A percentile compares a stretch with the other conserved stretches of the same genome.
Evolutionary conservation across 2,797 vertebrate species (phyloP).

Genomic region (Fistularia tabacaria): DNA sequence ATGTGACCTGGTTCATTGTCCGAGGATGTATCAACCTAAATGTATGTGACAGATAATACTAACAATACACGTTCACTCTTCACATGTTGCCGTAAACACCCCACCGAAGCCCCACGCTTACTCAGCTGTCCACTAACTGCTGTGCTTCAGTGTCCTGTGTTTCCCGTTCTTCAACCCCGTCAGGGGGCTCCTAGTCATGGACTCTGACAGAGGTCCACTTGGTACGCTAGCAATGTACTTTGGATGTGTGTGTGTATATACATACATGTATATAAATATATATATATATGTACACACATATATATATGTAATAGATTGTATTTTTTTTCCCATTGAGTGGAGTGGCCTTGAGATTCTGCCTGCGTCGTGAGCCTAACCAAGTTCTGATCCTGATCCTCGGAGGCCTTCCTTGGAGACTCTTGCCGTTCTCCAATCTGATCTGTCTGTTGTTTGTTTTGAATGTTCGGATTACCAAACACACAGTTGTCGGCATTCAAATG

Average conservation of each 20-base stretch:
- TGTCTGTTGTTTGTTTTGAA: slow-evolving; percentile 47
- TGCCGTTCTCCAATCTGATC: slow-evolving; percentile 12
- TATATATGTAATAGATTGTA: no score
- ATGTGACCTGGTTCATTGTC: slow-evolving; percentile 20
- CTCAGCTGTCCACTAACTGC: slow-evolving; percentile 18
- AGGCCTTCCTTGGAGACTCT: slow-evolving; percentile 23
- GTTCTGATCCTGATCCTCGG: slow-evolving; percentile 38
- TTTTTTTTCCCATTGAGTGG: slow-evolving; percentile 48
- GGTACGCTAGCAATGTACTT: slow-evolving; percentile 22
- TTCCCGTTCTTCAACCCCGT: slow-evolving; percentile 36
- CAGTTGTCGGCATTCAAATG: slow-evolving; percentile 29
- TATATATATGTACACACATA: no score
- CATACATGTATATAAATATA: not conserved
- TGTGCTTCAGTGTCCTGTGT: slow-evolving; percentile 33
- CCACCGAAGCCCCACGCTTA: slow-evolving; percentile 12
- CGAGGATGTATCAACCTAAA: slow-evolving; percentile 18
- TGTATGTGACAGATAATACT: slow-evolving; percentile 3
- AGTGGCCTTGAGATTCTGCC: slow-evolving; percentile 55
- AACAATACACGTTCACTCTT: slow-evolving; percentile 12
- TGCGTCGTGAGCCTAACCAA: slow-evolving; percentile 66
- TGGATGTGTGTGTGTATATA: slow-evolving; percentile 47
- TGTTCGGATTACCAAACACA: slow-evolving; percentile 35
- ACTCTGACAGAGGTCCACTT: slow-evolving; percentile 34
- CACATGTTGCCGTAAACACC: slow-evolving; percentile 17
- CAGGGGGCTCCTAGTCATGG: slow-evolving; percentile 36